Evolutionary conservation across 2,797 vertebrate species (phyloP).

Genomic region (Neosilurus hyrtlii): DNA sequence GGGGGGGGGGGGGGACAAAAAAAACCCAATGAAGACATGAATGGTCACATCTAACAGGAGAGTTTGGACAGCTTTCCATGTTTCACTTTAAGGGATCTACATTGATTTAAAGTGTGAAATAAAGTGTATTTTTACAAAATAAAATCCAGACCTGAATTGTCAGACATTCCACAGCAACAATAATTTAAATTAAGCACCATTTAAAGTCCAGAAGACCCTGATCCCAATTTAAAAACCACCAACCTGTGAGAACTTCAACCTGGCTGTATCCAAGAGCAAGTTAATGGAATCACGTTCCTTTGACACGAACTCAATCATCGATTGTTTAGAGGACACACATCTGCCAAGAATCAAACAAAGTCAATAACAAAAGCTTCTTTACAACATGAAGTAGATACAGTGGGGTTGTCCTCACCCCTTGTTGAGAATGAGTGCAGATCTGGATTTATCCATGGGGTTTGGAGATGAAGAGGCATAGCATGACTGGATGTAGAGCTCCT

Average conservation of each 20-base stretch:
- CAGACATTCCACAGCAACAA: no score
- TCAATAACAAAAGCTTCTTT: background rate
- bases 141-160: no score
- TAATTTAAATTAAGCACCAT: no score
- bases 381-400: rapidly evolving
- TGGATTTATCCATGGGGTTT: conserved; percentile 50
- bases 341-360: conserved; percentile 46
- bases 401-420: conserved; percentile 61
- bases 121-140: no score
- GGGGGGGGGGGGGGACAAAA: no score
- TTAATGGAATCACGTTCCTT: conserved; percentile 53
- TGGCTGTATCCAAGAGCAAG: conserved; percentile 61
- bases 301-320: conserved; percentile 56
- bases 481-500: conserved; percentile 66
- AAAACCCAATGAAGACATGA: no score
- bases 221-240: conserved; percentile 19
- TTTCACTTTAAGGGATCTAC: no score
- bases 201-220: no score
- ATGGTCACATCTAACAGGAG: no score
- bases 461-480: conserved; percentile 63
- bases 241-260: conserved; percentile 60
- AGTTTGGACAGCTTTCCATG: no score
- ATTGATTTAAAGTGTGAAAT: no score
- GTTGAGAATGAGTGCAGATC: conserved; percentile 61
- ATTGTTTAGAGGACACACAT: conserved; percentile 59